Conservation (phyloP, 2,888 invertebrate species). For the Pheosia gnoma region DNA sequence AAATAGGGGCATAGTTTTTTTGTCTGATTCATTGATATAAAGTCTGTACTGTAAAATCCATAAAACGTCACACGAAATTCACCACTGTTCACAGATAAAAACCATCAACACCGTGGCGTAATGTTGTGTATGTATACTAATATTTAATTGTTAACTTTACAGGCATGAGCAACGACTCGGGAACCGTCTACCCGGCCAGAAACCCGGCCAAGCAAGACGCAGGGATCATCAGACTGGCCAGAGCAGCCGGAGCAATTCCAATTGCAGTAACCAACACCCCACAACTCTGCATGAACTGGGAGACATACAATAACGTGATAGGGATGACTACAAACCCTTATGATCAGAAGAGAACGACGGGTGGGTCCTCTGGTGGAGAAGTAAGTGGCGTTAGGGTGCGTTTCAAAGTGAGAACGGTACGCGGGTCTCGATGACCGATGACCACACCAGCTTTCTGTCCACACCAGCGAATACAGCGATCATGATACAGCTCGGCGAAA, state of each 20-base stretch:
- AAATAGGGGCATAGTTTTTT: too few relatives aligned
- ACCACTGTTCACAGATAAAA: too few relatives aligned
- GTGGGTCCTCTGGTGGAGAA: slow-evolving; percentile 96
- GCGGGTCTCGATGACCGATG: too few relatives aligned
- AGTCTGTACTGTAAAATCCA: too few relatives aligned
- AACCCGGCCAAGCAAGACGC: slow-evolving; percentile 89
- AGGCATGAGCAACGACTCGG: slow-evolving; percentile 91
- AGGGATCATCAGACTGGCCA: slow-evolving; percentile 86
- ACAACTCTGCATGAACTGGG: slow-evolving; percentile 96
- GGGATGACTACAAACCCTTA: slow-evolving; percentile 96
- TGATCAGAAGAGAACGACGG: slow-evolving; percentile 90
- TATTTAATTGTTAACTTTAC: slow-evolving; percentile 11
- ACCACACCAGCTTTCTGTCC: too few relatives aligned
- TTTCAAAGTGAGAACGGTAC: background rate
- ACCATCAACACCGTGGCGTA: too few relatives aligned
- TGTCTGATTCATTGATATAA: too few relatives aligned
- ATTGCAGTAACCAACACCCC: slow-evolving; percentile 95
- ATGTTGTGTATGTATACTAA: background rate
- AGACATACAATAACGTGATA: slow-evolving; percentile 93
- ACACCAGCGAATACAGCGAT: too few relatives aligned
- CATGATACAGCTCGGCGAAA: too few relatives aligned
- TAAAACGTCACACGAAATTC: too few relatives aligned
- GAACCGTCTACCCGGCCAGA: slow-evolving; percentile 84
- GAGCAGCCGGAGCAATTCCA: slow-evolving; percentile 92
- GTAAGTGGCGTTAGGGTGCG: slow-evolving; percentile 59